Evolutionary conservation across 2,113 vertebrate species (phyloP).

Genomic region (Xenopus borealis): DNA sequence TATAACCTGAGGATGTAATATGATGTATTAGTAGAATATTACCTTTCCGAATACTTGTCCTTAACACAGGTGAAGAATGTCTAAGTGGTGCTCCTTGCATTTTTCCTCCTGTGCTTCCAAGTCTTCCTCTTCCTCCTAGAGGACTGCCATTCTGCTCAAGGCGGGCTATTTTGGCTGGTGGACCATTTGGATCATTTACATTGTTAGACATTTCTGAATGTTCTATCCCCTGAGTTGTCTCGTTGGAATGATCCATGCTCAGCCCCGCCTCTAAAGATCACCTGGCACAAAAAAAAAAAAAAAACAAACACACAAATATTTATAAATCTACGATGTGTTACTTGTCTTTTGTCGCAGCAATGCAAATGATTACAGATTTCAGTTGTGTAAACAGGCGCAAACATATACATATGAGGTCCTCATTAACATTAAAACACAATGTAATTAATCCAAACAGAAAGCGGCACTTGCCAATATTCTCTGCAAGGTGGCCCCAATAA

Average conservation of each 20-base stretch:
- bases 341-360: conserved; percentile 39
- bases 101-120: conserved; percentile 94
- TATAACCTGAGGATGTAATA: not conserved
- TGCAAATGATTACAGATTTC: conserved; percentile 23
- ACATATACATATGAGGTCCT: conserved; percentile 10
- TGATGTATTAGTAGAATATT: conserved; percentile 50
- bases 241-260: conserved; percentile 99
- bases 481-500: too few relatives aligned
- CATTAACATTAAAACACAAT: not conserved
- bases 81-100: conserved; percentile 91
- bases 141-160: conserved; percentile 99
- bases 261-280: conserved; percentile 95
- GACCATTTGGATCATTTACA: conserved; percentile 90
- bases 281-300: conserved; percentile 74
- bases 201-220: conserved; percentile 97
- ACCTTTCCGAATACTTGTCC: conserved; percentile 97
- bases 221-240: conserved; percentile 97
- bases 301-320: conserved; percentile 53
- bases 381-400: conserved; percentile 8
- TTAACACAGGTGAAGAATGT: conserved; percentile 91
- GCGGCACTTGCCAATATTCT: too few relatives aligned
- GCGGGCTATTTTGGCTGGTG: conserved; percentile 94
- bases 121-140: conserved; percentile 87
- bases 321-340: conserved; percentile 45
- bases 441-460: too few relatives aligned